Evolutionary conservation across 37 sponge, comb jelly and placozoan species (phyloP), one percentile per base, ranked within the genome.

Genomic region (Haliclona indistincta): DNA sequence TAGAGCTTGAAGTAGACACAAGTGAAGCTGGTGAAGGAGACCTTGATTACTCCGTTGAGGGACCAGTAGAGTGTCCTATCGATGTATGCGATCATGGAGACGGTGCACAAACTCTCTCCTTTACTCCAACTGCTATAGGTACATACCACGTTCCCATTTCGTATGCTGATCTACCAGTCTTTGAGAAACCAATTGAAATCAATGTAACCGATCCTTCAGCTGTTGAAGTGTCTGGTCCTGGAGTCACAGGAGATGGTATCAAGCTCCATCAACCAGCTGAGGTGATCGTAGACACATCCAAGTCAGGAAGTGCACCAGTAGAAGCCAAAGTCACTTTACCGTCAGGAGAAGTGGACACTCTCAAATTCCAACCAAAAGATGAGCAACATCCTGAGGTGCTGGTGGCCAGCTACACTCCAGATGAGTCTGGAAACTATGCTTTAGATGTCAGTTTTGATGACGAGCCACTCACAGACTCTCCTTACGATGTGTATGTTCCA

Each of bases 161-260:
- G 13, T 90, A 49, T 53, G 79, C 68, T 66, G 78, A 61, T 39
- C 68, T 78, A 33, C 55, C 82, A 22, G 68, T 94, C 10, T 79
- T 79, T 26, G 77, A 67, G 55, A 86, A 82, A 72, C 95, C 90
- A 1, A 74, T 89, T 34, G 69, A 43, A 42, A 81, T 94, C 35
- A 43, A 64, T n/a, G 90, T 86, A 34, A 35, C 26, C 42, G 85
- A 88, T 60, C 84, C 88, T 1, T 65, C 78, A 11, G 85, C 86
- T 40, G 84, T 81, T 23, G 75, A 49, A 32, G 93, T 82, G 11
- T 65, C 40, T 63, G 99, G 99, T 20, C 85, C 93, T 42, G 99
- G 99, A 1, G 38, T 98, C 23, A 95, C 98, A n/a, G 90, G 96
- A 20, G 70, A 75, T 53, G 96, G 96, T 3, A 81, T 89, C 23